Percentiles rank a stretch among this genome's conserved stretches.
Evolutionary conservation across 2,797 vertebrate species (phyloP).

Genomic region (Gambelia wislizenii): DNA sequence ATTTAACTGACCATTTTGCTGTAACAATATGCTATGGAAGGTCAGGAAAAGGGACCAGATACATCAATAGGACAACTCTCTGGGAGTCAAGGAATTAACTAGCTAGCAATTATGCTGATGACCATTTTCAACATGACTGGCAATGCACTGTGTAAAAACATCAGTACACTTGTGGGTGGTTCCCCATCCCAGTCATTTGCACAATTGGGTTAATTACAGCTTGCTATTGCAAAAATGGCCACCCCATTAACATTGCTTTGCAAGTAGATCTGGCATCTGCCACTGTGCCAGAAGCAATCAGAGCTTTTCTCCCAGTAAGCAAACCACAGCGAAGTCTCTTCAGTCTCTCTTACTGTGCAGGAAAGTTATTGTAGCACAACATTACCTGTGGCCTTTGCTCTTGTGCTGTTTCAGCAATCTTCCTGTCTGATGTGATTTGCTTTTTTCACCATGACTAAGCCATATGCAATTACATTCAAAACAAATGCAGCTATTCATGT

Average conservation of each 20-base stretch:
- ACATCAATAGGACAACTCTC: background rate
- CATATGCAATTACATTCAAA: constrained; percentile 4
- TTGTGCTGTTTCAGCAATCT: constrained; percentile 14
- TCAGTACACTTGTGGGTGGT: constrained; percentile 39
- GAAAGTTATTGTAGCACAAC: background rate
- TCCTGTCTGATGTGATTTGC: background rate
- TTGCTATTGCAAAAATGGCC: constrained; percentile 33
- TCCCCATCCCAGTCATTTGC: constrained; percentile 1
- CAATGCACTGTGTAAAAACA: constrained; percentile 54
- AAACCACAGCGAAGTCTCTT: background rate
- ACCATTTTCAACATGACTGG: constrained; percentile 46
- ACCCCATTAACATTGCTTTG: constrained; percentile 41
- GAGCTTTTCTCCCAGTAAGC: background rate
- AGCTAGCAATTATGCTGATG: constrained; percentile 1
- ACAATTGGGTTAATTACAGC: background rate
- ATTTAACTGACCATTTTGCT: background rate
- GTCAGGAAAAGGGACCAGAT: background rate
- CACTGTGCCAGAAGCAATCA: constrained; percentile 2
- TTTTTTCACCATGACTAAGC: constrained; percentile 8
- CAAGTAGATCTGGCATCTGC: constrained; percentile 37
- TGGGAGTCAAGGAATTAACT: constrained; percentile 16
- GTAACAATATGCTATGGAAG: background rate
- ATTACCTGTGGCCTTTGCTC: constrained; percentile 1
- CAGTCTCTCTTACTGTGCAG: background rate
- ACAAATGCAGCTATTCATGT: background rate